These are phyloP conservation scores for Drosophila watanabei DNA, from an alignment of 1,140 invertebrate genomes.

Conservation along the genomic window DNA sequence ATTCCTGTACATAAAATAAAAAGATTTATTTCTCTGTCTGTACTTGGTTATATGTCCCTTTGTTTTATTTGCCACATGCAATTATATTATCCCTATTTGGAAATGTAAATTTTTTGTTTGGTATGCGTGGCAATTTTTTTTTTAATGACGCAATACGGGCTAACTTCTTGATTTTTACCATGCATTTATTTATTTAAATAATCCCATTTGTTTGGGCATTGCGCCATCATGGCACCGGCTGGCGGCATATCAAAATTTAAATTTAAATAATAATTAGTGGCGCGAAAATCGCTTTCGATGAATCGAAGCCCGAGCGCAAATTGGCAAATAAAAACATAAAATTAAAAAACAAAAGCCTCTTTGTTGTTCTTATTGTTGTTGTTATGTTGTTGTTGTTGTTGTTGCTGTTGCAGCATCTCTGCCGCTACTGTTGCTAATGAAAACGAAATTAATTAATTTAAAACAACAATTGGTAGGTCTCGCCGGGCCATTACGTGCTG, in stretches of 20 bases:
- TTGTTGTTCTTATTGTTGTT: background rate
- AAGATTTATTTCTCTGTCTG: background rate
- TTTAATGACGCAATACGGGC: slow-evolving; percentile 18
- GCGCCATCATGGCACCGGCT: slow-evolving; percentile 19
- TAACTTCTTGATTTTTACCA: slow-evolving; percentile 75
- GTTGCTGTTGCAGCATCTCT: background rate
- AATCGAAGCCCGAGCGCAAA: slow-evolving; percentile 59
- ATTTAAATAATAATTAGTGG: slow-evolving; percentile 83
- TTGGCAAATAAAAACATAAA: slow-evolving; percentile 76
- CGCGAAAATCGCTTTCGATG: slow-evolving; percentile 75
- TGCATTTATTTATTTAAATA: slow-evolving; percentile 81
- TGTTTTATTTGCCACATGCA: slow-evolving; percentile 32
- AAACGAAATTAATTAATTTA: slow-evolving; percentile 82
- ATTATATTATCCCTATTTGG: slow-evolving; percentile 43
- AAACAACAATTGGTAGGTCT: slow-evolving; percentile 69
- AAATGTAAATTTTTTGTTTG: slow-evolving; percentile 48
- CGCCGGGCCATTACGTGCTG: slow-evolving; percentile 37
- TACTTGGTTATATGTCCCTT: background rate
- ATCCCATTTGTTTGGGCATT: slow-evolving; percentile 70
- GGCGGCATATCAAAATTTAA: slow-evolving; percentile 75
- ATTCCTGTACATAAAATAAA: no score
- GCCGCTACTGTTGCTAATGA: slow-evolving; percentile 65
- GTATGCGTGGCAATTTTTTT: slow-evolving; percentile 15
- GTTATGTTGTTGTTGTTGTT: background rate
- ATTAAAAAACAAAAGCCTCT: slow-evolving; percentile 67